Evolutionary conservation across 2,888 invertebrate species (phyloP).

Genomic region (Geophilus truncorum): DNA sequence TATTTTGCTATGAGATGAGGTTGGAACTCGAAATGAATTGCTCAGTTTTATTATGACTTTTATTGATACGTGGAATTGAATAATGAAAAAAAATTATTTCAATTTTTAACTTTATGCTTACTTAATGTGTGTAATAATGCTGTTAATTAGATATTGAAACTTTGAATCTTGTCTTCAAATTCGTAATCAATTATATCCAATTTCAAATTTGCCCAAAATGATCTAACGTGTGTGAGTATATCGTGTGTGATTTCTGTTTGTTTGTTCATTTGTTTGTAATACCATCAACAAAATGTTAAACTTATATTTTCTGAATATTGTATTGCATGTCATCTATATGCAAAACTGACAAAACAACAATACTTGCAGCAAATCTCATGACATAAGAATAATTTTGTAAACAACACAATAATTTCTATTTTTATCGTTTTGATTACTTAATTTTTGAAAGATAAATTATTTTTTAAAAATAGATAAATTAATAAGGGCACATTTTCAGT

Average conservation of each 20-base stretch:
- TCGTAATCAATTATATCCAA: background rate
- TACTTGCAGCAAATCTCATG: background rate
- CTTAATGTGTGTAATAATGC: background rate
- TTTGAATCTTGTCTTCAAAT: background rate
- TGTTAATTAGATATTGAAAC: background rate
- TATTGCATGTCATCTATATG: background rate
- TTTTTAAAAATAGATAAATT: background rate
- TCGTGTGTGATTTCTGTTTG: background rate
- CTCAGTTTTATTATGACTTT: background rate
- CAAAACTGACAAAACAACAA: no score
- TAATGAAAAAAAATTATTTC: background rate
- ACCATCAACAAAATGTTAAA: background rate
- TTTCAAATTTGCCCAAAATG: background rate
- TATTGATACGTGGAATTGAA: background rate
- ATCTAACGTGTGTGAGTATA: background rate
- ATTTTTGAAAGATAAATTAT: background rate
- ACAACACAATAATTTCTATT: background rate
- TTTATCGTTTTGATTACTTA: background rate
- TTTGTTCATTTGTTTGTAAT: background rate
- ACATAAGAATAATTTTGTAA: background rate
- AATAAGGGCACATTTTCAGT: background rate
- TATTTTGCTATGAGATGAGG: background rate
- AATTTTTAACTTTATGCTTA: background rate
- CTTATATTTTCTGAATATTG: conserved; percentile 11
- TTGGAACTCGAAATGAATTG: no score